A percentile compares a stretch with the other conserved stretches of the same genome.
Conservation (phyloP, 23 tunicate species). For the Halocynthia aurantium region DNA sequence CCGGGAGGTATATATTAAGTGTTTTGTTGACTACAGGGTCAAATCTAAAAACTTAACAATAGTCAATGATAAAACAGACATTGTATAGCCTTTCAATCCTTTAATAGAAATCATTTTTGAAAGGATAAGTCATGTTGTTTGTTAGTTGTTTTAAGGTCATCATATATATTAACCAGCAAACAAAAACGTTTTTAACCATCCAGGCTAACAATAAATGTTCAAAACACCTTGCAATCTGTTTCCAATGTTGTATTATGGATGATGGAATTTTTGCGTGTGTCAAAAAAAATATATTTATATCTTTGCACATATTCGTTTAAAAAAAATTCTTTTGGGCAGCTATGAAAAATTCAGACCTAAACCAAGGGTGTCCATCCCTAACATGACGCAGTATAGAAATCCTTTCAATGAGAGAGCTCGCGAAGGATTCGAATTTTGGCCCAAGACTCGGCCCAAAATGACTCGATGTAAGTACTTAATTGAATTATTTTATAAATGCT, state of each 20-base stretch:
- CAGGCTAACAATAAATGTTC: too few species aligned
- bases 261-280: too few species aligned
- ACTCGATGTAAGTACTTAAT: slow-evolving; percentile 47
- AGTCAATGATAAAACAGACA: too few species aligned
- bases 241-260: too few species aligned
- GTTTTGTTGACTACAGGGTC: background rate
- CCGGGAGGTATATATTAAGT: slow-evolving; percentile 8
- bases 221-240: too few species aligned
- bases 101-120: too few species aligned
- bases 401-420: slow-evolving; percentile 81
- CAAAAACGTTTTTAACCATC: too few species aligned
- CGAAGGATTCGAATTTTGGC: slow-evolving; percentile 89
- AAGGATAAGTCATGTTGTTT: too few species aligned
- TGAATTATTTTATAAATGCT: background rate
- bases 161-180: too few species aligned
- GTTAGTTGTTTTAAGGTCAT: too few species aligned
- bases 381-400: slow-evolving; percentile 76
- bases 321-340: background rate
- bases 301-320: background rate
- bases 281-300: background rate
- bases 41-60: background rate
- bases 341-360: slow-evolving; percentile 20
- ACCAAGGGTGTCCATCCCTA: slow-evolving; percentile 39
- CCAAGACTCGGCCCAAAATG: slow-evolving; percentile 65
- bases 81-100: too few species aligned